Conservation (phyloP, 1,140 invertebrate species). For the Diorhabda sublineata region DNA sequence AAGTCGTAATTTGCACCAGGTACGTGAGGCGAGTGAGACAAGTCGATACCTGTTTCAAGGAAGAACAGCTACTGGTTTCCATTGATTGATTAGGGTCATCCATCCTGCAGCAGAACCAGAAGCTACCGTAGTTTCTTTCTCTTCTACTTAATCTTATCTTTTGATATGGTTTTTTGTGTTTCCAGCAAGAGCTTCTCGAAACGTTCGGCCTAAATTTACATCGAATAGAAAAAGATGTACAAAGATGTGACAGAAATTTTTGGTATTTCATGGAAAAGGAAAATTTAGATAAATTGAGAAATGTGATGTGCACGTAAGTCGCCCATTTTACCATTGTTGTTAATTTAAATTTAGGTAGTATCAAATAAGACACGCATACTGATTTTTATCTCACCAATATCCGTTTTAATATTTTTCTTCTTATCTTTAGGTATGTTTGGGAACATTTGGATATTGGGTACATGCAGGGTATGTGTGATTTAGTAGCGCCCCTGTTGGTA, state of each 20-base stretch:
- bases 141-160: neutral
- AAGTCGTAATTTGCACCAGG: no score
- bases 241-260: constrained; percentile 90
- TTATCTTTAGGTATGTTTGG: constrained; percentile 76
- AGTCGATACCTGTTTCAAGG: no score
- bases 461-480: constrained; percentile 93
- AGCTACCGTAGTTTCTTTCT: no score
- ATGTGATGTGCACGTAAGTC: constrained; percentile 92
- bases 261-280: constrained; percentile 78
- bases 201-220: constrained; percentile 87
- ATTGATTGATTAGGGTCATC: no score
- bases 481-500: constrained; percentile 87
- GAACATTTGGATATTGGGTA: constrained; percentile 87
- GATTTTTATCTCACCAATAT: neutral
- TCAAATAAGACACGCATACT: neutral
- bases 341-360: neutral
- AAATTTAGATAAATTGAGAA: constrained; percentile 90
- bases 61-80: no score
- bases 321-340: neutral
- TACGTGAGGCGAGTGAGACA: no score
- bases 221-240: constrained; percentile 94
- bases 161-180: constrained; percentile 19
- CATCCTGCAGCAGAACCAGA: no score
- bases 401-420: neutral
- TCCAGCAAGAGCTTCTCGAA: constrained; percentile 76